Conservation (phyloP, 2,113 vertebrate genomes). For the Nycticryphes semicollaris region DNA sequence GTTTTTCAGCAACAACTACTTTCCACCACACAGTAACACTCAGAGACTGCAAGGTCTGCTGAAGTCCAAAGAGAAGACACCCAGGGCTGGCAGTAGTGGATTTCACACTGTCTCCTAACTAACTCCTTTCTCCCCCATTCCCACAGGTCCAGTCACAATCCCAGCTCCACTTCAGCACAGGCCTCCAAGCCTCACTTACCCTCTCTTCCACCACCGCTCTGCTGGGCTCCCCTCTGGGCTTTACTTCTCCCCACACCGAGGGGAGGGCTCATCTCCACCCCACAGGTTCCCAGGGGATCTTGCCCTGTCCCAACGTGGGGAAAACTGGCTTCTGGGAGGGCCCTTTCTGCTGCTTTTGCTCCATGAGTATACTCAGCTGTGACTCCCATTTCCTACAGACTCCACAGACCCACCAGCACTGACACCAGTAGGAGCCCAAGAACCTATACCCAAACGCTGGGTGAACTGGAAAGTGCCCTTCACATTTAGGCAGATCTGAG, state of each 20-base stretch:
- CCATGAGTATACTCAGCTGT: neutral
- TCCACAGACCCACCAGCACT: neutral
- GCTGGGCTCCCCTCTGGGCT: neutral
- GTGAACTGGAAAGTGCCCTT: neutral
- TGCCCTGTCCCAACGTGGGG: neutral
- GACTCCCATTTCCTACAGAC: neutral
- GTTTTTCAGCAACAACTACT: accelerated
- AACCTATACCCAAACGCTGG: neutral
- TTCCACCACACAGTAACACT: neutral
- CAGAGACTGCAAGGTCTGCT: accelerated
- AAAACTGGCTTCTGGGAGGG: neutral
- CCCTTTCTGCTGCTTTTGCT: neutral
- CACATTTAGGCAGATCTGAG: neutral
- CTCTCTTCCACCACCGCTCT: neutral
- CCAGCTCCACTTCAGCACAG: neutral
- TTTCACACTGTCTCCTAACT: neutral
- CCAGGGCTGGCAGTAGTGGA: neutral
- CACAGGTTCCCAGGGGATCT: neutral
- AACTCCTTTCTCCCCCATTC: neutral
- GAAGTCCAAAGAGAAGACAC: neutral
- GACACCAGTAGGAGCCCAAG: neutral
- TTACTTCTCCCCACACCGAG: neutral
- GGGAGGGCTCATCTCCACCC: neutral
- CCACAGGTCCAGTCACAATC: neutral
- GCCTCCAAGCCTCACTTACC: neutral